These are phyloP conservation scores for Euthynnus affinis DNA, from an alignment of 2,797 vertebrate species.

Conservation along the genomic window DNA sequence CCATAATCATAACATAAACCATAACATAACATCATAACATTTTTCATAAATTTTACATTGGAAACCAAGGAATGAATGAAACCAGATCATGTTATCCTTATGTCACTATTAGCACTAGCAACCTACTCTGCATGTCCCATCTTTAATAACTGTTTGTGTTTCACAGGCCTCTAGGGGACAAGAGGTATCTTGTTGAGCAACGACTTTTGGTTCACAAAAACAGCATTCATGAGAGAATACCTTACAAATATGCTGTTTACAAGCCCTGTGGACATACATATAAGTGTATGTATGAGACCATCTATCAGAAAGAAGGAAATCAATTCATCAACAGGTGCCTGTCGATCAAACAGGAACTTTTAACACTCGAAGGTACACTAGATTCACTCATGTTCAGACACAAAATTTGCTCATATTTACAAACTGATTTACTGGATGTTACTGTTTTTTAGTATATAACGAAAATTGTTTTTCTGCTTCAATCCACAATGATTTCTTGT, in stretches of 20 bases:
- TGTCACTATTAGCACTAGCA: too few relatives aligned
- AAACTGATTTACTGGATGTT: not conserved
- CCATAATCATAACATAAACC: not conserved
- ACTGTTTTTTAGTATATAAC: not conserved
- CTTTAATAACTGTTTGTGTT: conserved; percentile 2
- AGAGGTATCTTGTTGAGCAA: not conserved
- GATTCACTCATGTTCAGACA: rapidly evolving
- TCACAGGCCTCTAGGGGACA: not conserved
- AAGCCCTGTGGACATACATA: rapidly evolving
- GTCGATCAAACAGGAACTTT: rapidly evolving
- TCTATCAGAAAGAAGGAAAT: conserved; percentile 19
- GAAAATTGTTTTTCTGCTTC: not conserved
- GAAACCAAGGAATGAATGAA: not conserved
- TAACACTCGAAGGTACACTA: conserved; percentile 53
- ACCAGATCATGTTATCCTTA: not conserved
- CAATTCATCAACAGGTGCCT: not conserved
- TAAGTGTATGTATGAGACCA: rapidly evolving
- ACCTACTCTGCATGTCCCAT: not conserved
- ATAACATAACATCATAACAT: not conserved
- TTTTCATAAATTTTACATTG: not conserved
- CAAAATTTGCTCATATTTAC: not conserved
- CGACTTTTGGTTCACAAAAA: rapidly evolving
- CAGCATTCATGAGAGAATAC: not conserved
- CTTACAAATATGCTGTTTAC: conserved; percentile 38
- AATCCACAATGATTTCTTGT: not conserved